Evolutionary conservation across 2,113 vertebrate genomes (phyloP).

Genomic region (Telmatochromis brichardi): DNA sequence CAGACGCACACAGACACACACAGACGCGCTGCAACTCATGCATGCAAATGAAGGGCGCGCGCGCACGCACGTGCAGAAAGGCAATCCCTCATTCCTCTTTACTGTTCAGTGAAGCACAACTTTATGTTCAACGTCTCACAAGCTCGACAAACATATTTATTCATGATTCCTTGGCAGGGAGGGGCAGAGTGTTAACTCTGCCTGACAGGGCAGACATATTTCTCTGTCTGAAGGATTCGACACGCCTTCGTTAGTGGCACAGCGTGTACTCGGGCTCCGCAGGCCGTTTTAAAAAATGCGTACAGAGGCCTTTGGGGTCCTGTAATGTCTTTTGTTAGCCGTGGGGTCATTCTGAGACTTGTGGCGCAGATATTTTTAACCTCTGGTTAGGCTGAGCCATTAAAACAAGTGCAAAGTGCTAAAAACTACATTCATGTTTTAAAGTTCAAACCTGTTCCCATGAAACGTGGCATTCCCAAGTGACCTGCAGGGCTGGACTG

Average conservation of each 20-base stretch:
- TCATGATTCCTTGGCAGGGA: slow-evolving; percentile 43
- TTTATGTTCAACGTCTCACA: slow-evolving; percentile 22
- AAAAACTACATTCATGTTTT: not conserved
- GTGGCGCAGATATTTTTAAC: not conserved
- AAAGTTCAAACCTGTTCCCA: not conserved
- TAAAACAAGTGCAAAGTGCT: not conserved
- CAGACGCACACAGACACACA: not conserved
- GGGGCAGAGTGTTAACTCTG: slow-evolving; percentile 11
- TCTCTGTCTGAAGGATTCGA: slow-evolving; percentile 33
- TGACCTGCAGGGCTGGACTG: not conserved
- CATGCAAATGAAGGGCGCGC: slow-evolving; percentile 16
- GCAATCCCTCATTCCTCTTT: slow-evolving; percentile 16
- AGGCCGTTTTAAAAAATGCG: not conserved
- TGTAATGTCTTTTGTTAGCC: not conserved
- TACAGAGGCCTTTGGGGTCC: not conserved
- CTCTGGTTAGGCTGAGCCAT: not conserved
- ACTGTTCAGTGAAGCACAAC: slow-evolving; percentile 34
- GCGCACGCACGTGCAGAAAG: not conserved
- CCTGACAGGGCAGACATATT: slow-evolving; percentile 41
- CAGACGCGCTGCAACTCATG: not conserved
- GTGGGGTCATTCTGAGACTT: not conserved
- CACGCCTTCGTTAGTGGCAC: not conserved
- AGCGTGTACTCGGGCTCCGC: not conserved
- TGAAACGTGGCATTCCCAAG: not conserved
- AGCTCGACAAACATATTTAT: slow-evolving; percentile 51